Evolutionary conservation across 2,888 invertebrate genomes (phyloP).

Genomic region (Polyommatus iphigenia): DNA sequence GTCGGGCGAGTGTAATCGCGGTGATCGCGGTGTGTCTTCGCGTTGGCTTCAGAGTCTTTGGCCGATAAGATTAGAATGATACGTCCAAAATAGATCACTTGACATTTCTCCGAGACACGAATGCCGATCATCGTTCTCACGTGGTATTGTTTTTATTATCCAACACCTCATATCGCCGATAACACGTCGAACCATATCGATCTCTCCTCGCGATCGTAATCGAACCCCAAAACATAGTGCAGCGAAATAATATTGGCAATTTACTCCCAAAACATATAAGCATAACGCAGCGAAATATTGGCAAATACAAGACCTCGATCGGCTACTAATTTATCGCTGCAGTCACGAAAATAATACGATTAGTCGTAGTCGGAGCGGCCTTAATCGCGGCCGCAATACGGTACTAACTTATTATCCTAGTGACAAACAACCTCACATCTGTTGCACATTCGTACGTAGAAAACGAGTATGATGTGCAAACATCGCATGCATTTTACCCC

Average conservation of each 20-base stretch:
- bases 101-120: conserved; percentile 56
- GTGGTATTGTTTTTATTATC: conserved; percentile 77
- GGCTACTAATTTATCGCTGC: not conserved
- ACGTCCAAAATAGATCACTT: conserved; percentile 66
- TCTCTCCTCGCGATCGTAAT: conserved; percentile 38
- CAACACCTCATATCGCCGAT: conserved; percentile 61
- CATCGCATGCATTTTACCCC: not conserved
- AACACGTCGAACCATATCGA: conserved; percentile 53
- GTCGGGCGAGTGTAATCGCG: not conserved
- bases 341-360: conserved; percentile 15
- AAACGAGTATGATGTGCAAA: not conserved
- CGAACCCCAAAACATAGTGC: not conserved
- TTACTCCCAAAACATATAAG: too few species aligned
- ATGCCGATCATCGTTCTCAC: conserved; percentile 59
- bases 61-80: conserved; percentile 70
- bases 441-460: not conserved
- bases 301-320: not conserved
- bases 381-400: conserved; percentile 27
- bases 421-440: conserved; percentile 5
- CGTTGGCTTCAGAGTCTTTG: conserved; percentile 56
- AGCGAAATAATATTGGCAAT: not conserved
- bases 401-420: conserved; percentile 25
- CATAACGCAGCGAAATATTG: not conserved
- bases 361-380: conserved; percentile 8
- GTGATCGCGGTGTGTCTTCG: conserved; percentile 5